Conservation (phyloP, 2,113 vertebrate genomes). For the Microcebus griseorufus region DNA sequence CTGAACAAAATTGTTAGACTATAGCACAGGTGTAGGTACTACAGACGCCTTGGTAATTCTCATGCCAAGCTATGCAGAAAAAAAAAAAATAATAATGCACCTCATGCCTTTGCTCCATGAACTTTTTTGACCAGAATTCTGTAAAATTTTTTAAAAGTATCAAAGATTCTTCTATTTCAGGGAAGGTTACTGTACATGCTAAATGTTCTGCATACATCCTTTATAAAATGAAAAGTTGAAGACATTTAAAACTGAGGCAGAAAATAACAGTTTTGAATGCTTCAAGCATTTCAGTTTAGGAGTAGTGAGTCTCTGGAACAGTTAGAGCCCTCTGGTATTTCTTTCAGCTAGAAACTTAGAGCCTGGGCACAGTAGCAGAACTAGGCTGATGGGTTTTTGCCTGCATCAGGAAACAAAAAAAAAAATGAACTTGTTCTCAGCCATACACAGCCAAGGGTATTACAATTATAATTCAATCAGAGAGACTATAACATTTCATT, state of each 20-base stretch:
- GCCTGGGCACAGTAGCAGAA: not conserved
- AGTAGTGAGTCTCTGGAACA: not conserved
- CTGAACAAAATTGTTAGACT: not conserved
- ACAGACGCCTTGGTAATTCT: not conserved
- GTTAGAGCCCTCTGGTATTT: not conserved
- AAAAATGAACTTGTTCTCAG: constrained; percentile 36
- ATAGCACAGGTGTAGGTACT: rapidly evolving
- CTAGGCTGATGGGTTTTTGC: not conserved
- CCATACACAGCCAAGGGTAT: not conserved
- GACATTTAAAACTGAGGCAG: not conserved
- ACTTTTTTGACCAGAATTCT: not conserved
- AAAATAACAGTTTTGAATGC: not conserved
- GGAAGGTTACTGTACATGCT: not conserved
- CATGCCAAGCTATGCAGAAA: not conserved
- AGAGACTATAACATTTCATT: not conserved
- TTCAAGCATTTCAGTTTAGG: not conserved
- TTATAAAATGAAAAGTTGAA: not conserved
- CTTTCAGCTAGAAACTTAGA: not conserved
- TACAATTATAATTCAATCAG: constrained; percentile 52
- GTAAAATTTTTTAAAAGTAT: not conserved
- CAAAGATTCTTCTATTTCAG: not conserved
- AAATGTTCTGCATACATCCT: not conserved
- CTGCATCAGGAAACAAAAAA: not conserved
- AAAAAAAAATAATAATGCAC: not conserved
- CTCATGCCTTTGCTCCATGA: not conserved